Percentiles rank a stretch among this genome's conserved stretches.
Evolutionary conservation across 2,113 vertebrate species (phyloP).

Genomic region (Epinephelus fuscoguttatus): DNA sequence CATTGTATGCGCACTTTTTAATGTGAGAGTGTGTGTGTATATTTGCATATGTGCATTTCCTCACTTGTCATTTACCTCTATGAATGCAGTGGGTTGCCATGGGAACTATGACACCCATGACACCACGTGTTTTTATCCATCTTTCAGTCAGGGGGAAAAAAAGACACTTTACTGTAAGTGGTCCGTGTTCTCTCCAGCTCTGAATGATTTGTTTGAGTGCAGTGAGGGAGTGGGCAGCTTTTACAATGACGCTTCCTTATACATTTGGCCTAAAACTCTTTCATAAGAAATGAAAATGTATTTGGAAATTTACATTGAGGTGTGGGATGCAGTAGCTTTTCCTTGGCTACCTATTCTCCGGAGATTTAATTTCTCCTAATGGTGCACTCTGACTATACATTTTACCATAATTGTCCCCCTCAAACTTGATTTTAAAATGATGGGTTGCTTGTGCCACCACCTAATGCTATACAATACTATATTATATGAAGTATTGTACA

Average conservation of each 20-base stretch:
- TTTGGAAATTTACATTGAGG: conserved; percentile 18
- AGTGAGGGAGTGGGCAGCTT: conserved; percentile 29
- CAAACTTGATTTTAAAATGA: not conserved
- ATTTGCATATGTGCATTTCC: conserved; percentile 22
- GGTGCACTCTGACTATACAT: not conserved
- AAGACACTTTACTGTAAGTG: conserved; percentile 50
- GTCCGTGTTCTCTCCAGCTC: conserved; percentile 44
- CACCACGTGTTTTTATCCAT: conserved; percentile 53
- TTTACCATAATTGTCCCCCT: not conserved
- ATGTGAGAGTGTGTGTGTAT: conserved; percentile 5
- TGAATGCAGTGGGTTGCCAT: conserved; percentile 70
- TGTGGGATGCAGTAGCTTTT: not conserved
- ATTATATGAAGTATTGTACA: too few relatives aligned
- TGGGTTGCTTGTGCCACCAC: too few relatives aligned
- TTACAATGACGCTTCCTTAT: conserved; percentile 20
- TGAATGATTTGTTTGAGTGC: conserved; percentile 54
- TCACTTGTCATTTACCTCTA: conserved; percentile 31
- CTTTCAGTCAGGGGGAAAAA: conserved; percentile 17
- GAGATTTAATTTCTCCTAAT: conserved; percentile 11
- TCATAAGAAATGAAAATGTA: conserved; percentile 3
- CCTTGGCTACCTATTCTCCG: not conserved
- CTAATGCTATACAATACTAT: too few relatives aligned
- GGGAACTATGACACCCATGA: conserved; percentile 74
- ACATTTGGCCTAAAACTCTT: conserved; percentile 2
- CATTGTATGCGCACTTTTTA: conserved; percentile 30